Evolutionary conservation across 2,888 invertebrate genomes (phyloP).

Genomic region (Serripes groenlandicus): DNA sequence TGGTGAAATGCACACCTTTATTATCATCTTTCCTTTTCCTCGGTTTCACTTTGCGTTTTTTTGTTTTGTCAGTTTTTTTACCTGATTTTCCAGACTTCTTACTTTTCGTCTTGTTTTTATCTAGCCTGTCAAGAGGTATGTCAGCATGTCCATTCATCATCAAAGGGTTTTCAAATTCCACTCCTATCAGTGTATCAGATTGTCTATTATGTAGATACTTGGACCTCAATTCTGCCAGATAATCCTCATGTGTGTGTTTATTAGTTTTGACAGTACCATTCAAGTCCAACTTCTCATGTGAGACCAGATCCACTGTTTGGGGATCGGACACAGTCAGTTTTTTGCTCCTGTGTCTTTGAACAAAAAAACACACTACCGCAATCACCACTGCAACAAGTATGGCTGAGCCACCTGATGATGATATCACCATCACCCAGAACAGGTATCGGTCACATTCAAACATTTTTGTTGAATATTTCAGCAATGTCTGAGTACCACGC

Average conservation of each 20-base stretch:
- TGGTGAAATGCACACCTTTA: slow-evolving; percentile 19
- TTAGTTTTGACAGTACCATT: slow-evolving; percentile 6
- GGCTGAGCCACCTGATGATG: slow-evolving; percentile 68
- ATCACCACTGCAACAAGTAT: slow-evolving; percentile 70
- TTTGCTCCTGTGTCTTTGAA: slow-evolving; percentile 60
- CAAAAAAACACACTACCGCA: slow-evolving; percentile 70
- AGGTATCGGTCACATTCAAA: slow-evolving; percentile 79
- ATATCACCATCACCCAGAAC: slow-evolving; percentile 75
- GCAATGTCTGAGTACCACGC: slow-evolving; percentile 72
- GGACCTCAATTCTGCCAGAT: slow-evolving; percentile 41
- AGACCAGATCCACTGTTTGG: slow-evolving; percentile 36
- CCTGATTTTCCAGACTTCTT: slow-evolving; percentile 10
- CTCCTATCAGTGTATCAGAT: slow-evolving; percentile 64
- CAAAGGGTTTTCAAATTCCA: slow-evolving; percentile 60
- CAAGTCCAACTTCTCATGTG: slow-evolving; percentile 36
- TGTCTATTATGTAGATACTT: slow-evolving; percentile 52
- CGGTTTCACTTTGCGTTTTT: not conserved
- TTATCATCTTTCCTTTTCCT: slow-evolving; percentile 30
- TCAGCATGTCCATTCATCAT: slow-evolving; percentile 34
- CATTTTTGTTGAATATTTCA: slow-evolving; percentile 71
- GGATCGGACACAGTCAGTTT: slow-evolving; percentile 21
- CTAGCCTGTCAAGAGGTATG: slow-evolving; percentile 15
- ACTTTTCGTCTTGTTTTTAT: slow-evolving; percentile 21
- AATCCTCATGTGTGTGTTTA: not conserved
- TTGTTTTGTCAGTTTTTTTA: not conserved